Base-by-base conservation (phyloP, 2,797 vertebrate genomes). In the Alcedo atthis region DNA sequence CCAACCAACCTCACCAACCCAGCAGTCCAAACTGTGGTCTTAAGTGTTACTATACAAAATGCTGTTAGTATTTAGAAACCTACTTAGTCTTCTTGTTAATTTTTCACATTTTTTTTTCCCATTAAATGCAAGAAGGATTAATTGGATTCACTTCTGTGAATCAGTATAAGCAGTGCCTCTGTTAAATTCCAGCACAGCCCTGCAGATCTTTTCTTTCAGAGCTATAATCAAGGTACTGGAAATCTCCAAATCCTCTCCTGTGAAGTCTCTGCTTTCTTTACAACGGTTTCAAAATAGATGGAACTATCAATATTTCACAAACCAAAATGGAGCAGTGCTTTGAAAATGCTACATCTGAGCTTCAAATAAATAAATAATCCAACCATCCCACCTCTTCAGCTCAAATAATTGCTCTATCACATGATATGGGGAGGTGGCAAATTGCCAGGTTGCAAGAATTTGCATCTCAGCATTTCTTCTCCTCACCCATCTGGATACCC, bases 251-350 rank as follows among this genome's bases (percentile, higher is more conserved):
- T 63, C 48, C 24, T 53, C 45, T 84, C 55, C 73, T 1, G 0
- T 63, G 15, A 85, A 55, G 20, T 20, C 42, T n/a, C 7, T 0
- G 0, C 17, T 28, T 77, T 32, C 49, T 70, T 28, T 0, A 0
- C 20, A 69, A 73, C 2, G 5, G 30, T 57, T 81, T 64, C 13
- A 40, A 81, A 75, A 35, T 8, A 55, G 48, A 87, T 35, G 21
- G n/a, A 58, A 81, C 42, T 59, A 74, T 26, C 61, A 61, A 12
- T 57, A 75, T 17, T 61, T 63, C 33, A 79, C 59, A 63, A 55
- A 71, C 49, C 46, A 75, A 71, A 69, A 76, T 4, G 19, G 48
- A 81, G 12, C 6, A 12, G 24, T 46, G 25, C 28, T 84, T 73
- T 66, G 51, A 18, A 76, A 91, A 89, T 84, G 25, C 80, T 61